A percentile compares a stretch with the other conserved stretches of the same genome.
Evolutionary conservation across 2,888 invertebrate genomes (phyloP).

Genomic region (Drosophila austrosaltans): DNA sequence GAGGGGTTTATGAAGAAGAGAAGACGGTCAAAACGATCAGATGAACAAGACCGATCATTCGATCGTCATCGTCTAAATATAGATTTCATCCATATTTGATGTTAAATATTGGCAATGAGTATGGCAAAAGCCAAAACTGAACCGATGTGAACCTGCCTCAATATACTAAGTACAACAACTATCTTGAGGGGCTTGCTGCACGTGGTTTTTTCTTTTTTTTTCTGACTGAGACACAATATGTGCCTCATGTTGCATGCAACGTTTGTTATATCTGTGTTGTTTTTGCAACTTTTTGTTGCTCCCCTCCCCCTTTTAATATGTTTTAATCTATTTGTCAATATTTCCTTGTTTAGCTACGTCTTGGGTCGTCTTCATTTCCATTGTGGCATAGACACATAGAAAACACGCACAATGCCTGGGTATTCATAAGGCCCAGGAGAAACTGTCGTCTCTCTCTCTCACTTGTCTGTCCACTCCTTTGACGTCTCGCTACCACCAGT

Average conservation of each 20-base stretch:
- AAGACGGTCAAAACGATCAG: constrained; percentile 13
- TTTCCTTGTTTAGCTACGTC: constrained; percentile 71
- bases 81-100: constrained; percentile 79
- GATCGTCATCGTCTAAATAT: constrained; percentile 76
- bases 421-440: constrained; percentile 73
- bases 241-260: background rate
- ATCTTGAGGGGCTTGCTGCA: constrained; percentile 41
- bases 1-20: background rate
- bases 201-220: constrained; percentile 45
- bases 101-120: constrained; percentile 79
- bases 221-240: background rate
- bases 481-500: constrained; percentile 12
- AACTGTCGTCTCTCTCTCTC: background rate
- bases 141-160: constrained; percentile 68
- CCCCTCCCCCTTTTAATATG: constrained; percentile 60
- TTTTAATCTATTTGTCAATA: constrained; percentile 79
- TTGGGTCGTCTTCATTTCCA: constrained; percentile 36
- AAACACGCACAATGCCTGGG: constrained; percentile 68
- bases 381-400: constrained; percentile 46
- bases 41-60: constrained; percentile 15
- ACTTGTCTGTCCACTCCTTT: constrained; percentile 21
- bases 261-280: background rate
- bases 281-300: constrained; percentile 34
- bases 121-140: constrained; percentile 26
- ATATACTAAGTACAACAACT: constrained; percentile 44